Base-by-base conservation (phyloP, 2,888 invertebrate species). In the Nowickia ferox region DNA sequence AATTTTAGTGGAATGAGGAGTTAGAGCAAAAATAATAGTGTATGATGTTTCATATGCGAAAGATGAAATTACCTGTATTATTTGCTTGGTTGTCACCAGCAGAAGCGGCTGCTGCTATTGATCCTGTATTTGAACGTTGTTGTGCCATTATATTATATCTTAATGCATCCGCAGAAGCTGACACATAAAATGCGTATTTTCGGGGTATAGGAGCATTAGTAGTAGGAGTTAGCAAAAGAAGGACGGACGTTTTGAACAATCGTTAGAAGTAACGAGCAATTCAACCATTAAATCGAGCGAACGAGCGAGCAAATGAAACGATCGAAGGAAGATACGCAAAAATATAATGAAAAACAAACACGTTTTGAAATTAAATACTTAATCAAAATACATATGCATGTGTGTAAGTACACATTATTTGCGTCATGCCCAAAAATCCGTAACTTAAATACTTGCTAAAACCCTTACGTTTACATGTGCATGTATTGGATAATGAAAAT, bases 111-210 rank as follows among this genome's bases (percentile, higher is more conserved):
- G 53, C 61, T 65, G 65, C 22, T 57, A 71, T 61, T 78, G 82
- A 57, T 89, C 92, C 92, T 88, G 89, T 76, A 80, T 76, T 90
- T 84, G 92, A 89, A 88, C 91, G 89, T 91, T 92, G 92, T 84
- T 92, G 92, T 89, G 92, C 92, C 92, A 93, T 92, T 90, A 92
- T 91, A 90, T 90, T 91, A 89, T 91, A 91, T 88, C 91, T 92
- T 90, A 92, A 90, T 84, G 90, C 91, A 91, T 92, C 92, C 90
- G 91, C 89, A 89, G 91, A 89, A 89, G 90, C 92, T 92, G 88
- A 84, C 61, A 75, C 75, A 17, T 66, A 9, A 59, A 59, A 75
- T 51, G 44, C 69, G 76, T 63, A 48, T 77, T 72, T 72, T 57
- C 77, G 71, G 17, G 48, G 46, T 57, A 51, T 66, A 57, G 53